Percentiles rank a stretch among this genome's conserved stretches.
phyloP scores from a whole-genome alignment of 1,140 invertebrate genomes.

The Diprion similis region DNA sequence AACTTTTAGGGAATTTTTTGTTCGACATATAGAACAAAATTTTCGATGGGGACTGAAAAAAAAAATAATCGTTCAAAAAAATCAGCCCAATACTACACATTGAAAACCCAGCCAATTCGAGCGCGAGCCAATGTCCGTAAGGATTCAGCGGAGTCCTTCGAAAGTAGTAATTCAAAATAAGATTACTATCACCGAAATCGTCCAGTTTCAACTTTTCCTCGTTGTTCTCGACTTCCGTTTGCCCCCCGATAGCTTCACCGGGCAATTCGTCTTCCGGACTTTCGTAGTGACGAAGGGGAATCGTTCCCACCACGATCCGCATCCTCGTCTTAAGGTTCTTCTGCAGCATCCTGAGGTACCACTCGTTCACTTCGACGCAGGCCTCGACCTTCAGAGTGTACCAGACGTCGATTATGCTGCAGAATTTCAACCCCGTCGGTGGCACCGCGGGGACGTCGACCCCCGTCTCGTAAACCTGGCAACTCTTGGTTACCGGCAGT shows the following conservation, averaged over 20 bases:
- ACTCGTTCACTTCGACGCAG: conserved; percentile 44
- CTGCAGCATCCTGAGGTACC: conserved; percentile 49
- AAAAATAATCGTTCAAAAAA: no score
- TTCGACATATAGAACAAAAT: no score
- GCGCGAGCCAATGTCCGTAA: no score
- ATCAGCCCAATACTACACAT: no score
- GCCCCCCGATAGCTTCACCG: conserved; percentile 19
- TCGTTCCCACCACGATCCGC: conserved; percentile 40
- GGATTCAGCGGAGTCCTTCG: neutral
- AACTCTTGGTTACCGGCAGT: conserved; percentile 33
- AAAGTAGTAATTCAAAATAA: neutral
- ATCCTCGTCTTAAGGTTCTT: conserved; percentile 48
- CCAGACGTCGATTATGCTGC: conserved; percentile 41
- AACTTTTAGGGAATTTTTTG: no score
- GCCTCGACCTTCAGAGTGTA: conserved; percentile 47
- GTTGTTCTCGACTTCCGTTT: neutral
- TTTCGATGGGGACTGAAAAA: no score
- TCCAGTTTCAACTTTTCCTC: neutral
- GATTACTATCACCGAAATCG: conserved; percentile 1
- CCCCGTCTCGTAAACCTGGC: conserved; percentile 31
- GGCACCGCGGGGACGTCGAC: conserved; percentile 46
- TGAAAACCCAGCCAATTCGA: no score
- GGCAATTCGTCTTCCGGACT: conserved; percentile 27
- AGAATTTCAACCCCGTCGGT: conserved; percentile 41
- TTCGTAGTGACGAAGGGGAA: conserved; percentile 47